A percentile compares a stretch with the other conserved stretches of the same genome.
Conservation (phyloP, 2,113 vertebrate genomes). For the Laticauda colubrina region DNA sequence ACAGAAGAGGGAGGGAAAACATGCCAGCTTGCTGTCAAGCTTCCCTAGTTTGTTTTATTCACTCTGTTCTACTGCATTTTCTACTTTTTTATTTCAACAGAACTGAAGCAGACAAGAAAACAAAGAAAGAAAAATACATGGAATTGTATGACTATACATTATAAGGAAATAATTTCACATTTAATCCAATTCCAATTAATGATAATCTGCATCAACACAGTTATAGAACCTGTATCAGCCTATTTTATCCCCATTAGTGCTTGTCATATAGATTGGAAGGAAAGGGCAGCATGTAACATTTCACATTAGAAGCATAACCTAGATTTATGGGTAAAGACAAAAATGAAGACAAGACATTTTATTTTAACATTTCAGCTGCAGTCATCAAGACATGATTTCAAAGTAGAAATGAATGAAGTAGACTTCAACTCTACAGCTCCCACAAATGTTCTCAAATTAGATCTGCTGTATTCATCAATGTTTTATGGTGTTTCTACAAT, state of each 20-base stretch:
- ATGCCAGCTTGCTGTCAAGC: not conserved
- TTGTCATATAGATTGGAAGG: not conserved
- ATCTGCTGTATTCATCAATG: not conserved
- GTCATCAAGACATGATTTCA: not conserved
- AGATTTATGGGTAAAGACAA: not conserved
- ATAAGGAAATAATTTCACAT: not conserved
- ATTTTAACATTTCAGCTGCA: not conserved
- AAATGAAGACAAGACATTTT: not conserved
- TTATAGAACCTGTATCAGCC: not conserved
- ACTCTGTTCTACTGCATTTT: not conserved
- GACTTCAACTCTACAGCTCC: not conserved
- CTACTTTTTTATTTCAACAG: not conserved
- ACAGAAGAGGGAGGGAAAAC: not conserved
- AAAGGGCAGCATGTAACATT: not conserved
- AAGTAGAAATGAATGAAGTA: not conserved
- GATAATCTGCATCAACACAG: not conserved
- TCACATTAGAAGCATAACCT: not conserved
- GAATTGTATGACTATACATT: not conserved
- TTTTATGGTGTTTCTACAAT: not conserved
- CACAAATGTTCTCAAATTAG: not conserved
- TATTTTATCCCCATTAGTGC: not conserved
- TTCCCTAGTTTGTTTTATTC: conserved; percentile 4
- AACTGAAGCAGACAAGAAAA: not conserved
- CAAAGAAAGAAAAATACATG: not conserved
- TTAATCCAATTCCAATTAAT: not conserved